Base-by-base conservation (phyloP, 2,888 invertebrate genomes). In the Mythimna albipuncta region DNA sequence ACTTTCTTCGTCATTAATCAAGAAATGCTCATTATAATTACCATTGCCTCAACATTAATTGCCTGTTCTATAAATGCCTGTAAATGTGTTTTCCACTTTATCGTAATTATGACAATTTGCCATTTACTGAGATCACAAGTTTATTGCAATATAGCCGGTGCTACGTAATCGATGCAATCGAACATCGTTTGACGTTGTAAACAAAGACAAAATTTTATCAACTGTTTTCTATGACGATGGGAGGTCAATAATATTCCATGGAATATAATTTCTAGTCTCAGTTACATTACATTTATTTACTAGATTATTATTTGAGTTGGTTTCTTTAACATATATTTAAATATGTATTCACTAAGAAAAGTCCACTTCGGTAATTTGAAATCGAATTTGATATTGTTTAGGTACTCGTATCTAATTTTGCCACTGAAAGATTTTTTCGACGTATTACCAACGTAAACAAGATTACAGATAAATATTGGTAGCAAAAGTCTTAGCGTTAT, bases 51-150 rank as follows among this genome's bases (percentile, higher is more conserved):
- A 62, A 21, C 52, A 50, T n/a, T 41, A 11, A 47, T 57, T 66
- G 11, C 41, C 38, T 41, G 21, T 21, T 62, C 62, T 65, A 38
- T 52, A 66, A 63, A 65, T 35, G 41, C 38, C 21, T 63, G 26
- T 57, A 47, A 50, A 61, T 61, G 50, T 64, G 52, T 81, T 81
- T 80, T 58, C 72, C 44, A 58, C 57, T 74, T 64, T 64, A 67
- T 72, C n/a, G 63, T 58, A 75, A 81, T 81, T 77, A 84, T 70
- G 64, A 55, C 77, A 77, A 81, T 81, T 81, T 70, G 47, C 68
- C 57, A 69, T 83, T 73, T 63, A 50, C 69, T 10, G 50, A 81
- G 84, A 74, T 77, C 77, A 82, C 64, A 63, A 69, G 75, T 70
- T 83, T 71, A 72, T 72, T 72, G 63, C 58, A n/a, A 52, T 32